phyloP scores from a whole-genome alignment of 1,140 invertebrate species.

The Orchestia grillus region DNA sequence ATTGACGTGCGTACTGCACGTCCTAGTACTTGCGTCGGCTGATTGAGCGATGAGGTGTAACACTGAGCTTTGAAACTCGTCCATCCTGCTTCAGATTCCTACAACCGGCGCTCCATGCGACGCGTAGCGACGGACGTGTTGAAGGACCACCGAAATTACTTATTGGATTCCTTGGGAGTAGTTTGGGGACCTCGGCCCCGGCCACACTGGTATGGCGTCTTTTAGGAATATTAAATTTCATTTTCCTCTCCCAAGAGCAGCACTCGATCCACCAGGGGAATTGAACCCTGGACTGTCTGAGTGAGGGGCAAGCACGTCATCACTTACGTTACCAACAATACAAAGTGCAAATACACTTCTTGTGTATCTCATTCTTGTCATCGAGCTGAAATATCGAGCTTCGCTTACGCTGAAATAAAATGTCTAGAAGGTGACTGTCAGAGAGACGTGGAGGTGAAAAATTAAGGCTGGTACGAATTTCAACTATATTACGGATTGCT shows the following conservation, averaged over 20 bases:
- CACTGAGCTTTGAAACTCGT: no score
- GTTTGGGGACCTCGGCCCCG: no score
- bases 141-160: no score
- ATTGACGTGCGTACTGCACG: not conserved
- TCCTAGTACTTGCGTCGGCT: not conserved
- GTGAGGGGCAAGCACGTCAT: no score
- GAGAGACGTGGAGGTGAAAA: not conserved
- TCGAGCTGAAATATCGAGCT: not conserved
- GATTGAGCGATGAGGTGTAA: not conserved
- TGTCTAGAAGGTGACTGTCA: not conserved
- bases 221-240: no score
- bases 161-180: no score
- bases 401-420: not conserved
- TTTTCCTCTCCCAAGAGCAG: no score
- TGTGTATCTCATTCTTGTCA: not conserved
- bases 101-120: not conserved
- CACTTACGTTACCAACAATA: not conserved
- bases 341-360: not conserved
- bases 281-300: no score
- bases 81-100: not conserved
- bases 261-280: no score
- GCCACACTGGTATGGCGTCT: no score
- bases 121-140: not conserved
- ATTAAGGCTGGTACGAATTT: not conserved
- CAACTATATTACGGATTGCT: not conserved